Evolutionary conservation across 2,113 vertebrate genomes (phyloP), one percentile per base, ranked within the genome.

Genomic region (Dipodomys spectabilis): DNA sequence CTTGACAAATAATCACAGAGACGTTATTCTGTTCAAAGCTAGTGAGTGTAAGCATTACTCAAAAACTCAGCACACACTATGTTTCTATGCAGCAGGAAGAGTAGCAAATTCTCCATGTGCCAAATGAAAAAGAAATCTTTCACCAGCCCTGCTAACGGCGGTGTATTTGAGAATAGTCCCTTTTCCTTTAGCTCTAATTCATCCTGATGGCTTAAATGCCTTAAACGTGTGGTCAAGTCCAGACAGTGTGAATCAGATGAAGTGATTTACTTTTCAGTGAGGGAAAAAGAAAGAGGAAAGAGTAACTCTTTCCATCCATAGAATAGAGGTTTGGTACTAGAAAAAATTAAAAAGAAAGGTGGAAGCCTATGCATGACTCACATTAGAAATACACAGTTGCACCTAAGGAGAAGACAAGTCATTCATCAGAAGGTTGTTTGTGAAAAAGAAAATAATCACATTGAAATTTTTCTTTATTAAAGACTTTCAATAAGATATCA

Each of bases 101-200:
- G 30, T 13, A 80, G 39, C 30, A 91, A 92, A 53, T 77, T 82
- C 28, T 80, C 32, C 53, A 11, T 10, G 7, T 80, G 86, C 72
- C 72, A 86, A 75, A 23, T 72, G 71, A 82, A 92, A 96, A 88
- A 62, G 12, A 86, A 94, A 67, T 82, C 35, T 88, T 93, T 91
- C 49, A 93, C 65, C 7, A n/a, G 13, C 5, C 18, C 15, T 78
- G 57, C n/a, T 57, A 83, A 82, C 20, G 7, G 7, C 8, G 85
- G 7, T 27, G 2, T 57, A 20, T 78, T 90, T 92, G 49, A 87
- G 44, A 89, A 32, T 27, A 80, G 77, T 77, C 28, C 80, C 73
- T 94, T 92, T 93, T 73, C 68, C 80, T 90, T 89, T 84, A 69
- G 11, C 62, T 82, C 49, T 85, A 82, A 74, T 94, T 95, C 49